Percentiles rank a stretch among this genome's conserved stretches.
These are phyloP conservation scores for Sebastes alutus DNA, from an alignment of 2,797 vertebrate species.

Conservation along the genomic window DNA sequence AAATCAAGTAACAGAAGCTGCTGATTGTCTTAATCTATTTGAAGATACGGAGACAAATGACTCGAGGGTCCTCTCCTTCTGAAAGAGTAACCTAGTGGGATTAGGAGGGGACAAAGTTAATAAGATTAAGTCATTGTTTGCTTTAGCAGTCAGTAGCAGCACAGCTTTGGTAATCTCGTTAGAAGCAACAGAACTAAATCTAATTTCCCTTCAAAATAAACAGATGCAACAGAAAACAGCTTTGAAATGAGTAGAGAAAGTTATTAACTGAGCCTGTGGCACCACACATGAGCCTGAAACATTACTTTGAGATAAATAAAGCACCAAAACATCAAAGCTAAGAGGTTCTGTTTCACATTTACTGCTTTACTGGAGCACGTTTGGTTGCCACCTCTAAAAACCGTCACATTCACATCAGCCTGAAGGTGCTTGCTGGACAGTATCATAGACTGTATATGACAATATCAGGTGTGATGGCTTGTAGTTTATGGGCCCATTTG, in stretches of 20 bases:
- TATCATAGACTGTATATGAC: no score
- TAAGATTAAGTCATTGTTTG: slow-evolving; percentile 47
- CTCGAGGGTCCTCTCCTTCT: neutral
- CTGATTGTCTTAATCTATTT: slow-evolving; percentile 22
- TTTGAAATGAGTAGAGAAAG: neutral
- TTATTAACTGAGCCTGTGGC: neutral
- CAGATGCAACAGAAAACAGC: neutral
- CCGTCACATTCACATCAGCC: neutral
- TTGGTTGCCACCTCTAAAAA: neutral
- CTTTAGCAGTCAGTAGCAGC: slow-evolving; percentile 4
- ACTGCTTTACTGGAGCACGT: neutral
- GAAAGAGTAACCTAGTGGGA: neutral
- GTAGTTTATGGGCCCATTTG: neutral
- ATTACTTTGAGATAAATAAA: neutral
- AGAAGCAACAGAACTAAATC: neutral
- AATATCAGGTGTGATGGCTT: neutral
- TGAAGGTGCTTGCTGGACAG: no score
- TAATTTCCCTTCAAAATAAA: neutral
- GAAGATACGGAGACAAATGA: neutral
- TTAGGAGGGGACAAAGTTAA: slow-evolving; percentile 32
- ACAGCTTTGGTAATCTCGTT: slow-evolving; percentile 17
- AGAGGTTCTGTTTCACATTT: neutral
- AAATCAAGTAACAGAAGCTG: neutral
- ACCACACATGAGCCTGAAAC: neutral
- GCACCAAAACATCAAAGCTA: neutral